phyloP scores from a whole-genome alignment of 2,113 vertebrate species.

The Corynorhinus townsendii region DNA sequence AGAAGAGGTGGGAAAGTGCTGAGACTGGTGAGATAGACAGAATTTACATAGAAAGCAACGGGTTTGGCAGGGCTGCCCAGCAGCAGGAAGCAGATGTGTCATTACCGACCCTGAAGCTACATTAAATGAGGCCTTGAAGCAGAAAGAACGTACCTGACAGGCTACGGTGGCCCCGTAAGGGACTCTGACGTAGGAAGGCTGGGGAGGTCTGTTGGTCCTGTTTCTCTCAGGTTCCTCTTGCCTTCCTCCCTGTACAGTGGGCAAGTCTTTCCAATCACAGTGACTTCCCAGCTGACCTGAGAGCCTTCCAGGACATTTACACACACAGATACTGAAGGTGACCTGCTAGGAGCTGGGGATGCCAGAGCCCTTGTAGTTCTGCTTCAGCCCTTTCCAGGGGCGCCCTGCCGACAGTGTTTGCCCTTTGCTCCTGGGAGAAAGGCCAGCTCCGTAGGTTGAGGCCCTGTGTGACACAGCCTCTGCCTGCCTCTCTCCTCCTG shows the following conservation, averaged over 20 bases:
- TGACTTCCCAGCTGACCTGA: neutral
- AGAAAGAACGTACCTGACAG: neutral
- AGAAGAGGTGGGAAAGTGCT: neutral
- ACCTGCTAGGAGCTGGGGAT: neutral
- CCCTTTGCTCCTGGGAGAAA: neutral
- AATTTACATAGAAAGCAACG: neutral
- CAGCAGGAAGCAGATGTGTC: neutral
- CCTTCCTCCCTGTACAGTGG: neutral
- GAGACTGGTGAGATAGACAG: neutral
- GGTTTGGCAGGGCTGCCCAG: neutral
- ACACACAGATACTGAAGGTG: neutral
- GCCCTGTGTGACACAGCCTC: neutral
- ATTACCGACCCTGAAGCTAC: neutral
- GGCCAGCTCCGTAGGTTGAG: neutral
- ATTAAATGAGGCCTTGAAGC: neutral
- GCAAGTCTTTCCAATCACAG: neutral
- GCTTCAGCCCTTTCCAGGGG: neutral
- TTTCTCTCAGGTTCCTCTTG: neutral
- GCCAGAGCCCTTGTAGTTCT: neutral
- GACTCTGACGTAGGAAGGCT: neutral
- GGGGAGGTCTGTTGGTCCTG: neutral
- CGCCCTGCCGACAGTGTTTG: neutral
- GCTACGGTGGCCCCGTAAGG: neutral
- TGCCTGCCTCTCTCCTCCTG: neutral
- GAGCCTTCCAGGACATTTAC: neutral